phyloP scores from a whole-genome alignment of 1,140 invertebrate genomes.

The Drosophila nasuta region DNA sequence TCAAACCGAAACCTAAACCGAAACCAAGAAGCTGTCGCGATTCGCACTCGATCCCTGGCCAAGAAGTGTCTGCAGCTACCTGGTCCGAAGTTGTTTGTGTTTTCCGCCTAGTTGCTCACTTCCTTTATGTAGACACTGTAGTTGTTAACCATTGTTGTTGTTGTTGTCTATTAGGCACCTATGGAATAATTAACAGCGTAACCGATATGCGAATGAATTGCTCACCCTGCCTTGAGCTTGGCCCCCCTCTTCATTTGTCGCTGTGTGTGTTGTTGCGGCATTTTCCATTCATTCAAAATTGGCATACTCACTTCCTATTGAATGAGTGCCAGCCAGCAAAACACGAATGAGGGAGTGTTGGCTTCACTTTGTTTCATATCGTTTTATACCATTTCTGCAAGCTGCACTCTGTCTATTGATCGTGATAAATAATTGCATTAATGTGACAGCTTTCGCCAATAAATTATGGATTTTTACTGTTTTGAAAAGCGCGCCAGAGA shows the following conservation, averaged over 20 bases:
- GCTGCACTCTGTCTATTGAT: constrained; percentile 52
- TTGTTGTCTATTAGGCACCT: constrained; percentile 55
- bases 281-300: constrained; percentile 44
- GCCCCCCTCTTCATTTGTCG: neutral
- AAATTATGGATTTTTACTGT: constrained; percentile 66
- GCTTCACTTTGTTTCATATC: constrained; percentile 4
- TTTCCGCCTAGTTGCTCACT: constrained; percentile 26
- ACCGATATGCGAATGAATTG: constrained; percentile 48
- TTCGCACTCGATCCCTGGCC: constrained; percentile 23
- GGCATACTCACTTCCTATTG: constrained; percentile 62
- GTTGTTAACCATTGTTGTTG: constrained; percentile 11
- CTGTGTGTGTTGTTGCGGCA: neutral
- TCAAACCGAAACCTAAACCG: constrained; percentile 39
- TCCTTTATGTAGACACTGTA: constrained; percentile 27
- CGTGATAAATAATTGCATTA: constrained; percentile 81
- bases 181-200: constrained; percentile 74
- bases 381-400: constrained; percentile 16
- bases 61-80: constrained; percentile 17
- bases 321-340: constrained; percentile 37
- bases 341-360: constrained; percentile 48
- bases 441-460: constrained; percentile 72
- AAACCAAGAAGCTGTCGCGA: constrained; percentile 45
- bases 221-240: constrained; percentile 8
- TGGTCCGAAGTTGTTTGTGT: constrained; percentile 3
- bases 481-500: neutral